A percentile compares a stretch with the other conserved stretches of the same genome.
Conservation (phyloP, 2,797 vertebrate genomes). For the Platyrinchus mystaceus region DNA sequence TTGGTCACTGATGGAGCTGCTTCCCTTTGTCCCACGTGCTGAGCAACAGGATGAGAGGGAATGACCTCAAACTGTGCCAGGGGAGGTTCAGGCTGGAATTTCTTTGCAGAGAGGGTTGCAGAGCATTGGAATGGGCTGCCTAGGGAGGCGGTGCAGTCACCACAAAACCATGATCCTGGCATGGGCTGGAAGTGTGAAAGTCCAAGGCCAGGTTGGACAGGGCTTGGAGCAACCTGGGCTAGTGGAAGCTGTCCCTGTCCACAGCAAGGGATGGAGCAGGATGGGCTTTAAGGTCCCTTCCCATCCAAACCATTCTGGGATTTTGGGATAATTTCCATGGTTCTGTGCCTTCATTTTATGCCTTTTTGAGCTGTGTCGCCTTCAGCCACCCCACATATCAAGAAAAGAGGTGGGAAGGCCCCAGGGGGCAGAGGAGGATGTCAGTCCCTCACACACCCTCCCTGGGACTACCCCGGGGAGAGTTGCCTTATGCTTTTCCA, state of each 20-base stretch:
- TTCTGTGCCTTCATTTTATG: not conserved
- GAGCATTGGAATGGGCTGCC: not conserved
- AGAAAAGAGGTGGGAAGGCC: not conserved
- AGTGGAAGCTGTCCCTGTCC: not conserved
- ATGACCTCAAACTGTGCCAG: not conserved
- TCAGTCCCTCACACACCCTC: not conserved
- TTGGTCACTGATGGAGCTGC: not conserved
- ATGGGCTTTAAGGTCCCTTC: not conserved
- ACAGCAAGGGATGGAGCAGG: accelerated
- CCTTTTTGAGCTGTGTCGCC: not conserved
- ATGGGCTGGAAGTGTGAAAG: not conserved
- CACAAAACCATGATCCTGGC: not conserved
- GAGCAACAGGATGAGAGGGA: not conserved
- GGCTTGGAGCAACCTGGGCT: not conserved
- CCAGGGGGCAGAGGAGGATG: not conserved
- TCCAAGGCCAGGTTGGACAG: not conserved
- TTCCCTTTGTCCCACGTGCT: not conserved
- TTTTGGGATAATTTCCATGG: not conserved
- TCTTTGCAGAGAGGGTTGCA: not conserved
- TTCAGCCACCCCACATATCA: not conserved
- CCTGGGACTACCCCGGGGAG: not conserved
- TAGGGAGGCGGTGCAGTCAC: not conserved
- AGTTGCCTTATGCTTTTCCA: not conserved
- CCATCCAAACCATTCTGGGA: accelerated
- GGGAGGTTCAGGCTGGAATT: not conserved